A percentile compares a stretch with the other conserved stretches of the same genome.
Evolutionary conservation across 2,797 vertebrate species (phyloP).

Genomic region (Xenops minutus): DNA sequence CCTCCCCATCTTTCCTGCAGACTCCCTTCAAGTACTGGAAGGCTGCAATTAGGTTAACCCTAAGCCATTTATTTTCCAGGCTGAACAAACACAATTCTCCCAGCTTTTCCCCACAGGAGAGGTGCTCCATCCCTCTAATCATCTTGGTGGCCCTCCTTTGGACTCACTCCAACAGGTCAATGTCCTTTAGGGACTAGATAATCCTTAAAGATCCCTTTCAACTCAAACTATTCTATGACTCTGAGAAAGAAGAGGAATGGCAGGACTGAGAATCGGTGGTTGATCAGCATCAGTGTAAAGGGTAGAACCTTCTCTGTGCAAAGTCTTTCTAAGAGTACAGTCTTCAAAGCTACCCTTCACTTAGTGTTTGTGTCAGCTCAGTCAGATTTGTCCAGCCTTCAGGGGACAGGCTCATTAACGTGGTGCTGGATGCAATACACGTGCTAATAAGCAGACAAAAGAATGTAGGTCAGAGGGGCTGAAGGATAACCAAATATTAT

Average conservation of each 20-base stretch:
- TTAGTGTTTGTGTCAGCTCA: neutral
- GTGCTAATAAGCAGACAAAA: neutral
- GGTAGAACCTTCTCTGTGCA: neutral
- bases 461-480: neutral
- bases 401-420: neutral
- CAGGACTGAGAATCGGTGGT: neutral
- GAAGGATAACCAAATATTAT: neutral
- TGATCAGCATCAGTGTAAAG: rapidly evolving
- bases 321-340: neutral
- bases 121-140: neutral
- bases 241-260: neutral
- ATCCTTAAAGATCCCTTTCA: neutral
- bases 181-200: neutral
- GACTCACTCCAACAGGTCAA: neutral
- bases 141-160: neutral
- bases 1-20: neutral
- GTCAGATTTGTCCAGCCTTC: neutral
- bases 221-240: neutral
- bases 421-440: neutral
- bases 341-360: neutral
- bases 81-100: neutral
- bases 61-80: neutral
- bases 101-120: neutral
- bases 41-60: neutral
- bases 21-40: neutral